Percentiles rank a stretch among this genome's conserved stretches.
Evolutionary conservation across 92 coral and sea anemone genomes (phyloP).

Genomic region (Epizoanthus fatuus): DNA sequence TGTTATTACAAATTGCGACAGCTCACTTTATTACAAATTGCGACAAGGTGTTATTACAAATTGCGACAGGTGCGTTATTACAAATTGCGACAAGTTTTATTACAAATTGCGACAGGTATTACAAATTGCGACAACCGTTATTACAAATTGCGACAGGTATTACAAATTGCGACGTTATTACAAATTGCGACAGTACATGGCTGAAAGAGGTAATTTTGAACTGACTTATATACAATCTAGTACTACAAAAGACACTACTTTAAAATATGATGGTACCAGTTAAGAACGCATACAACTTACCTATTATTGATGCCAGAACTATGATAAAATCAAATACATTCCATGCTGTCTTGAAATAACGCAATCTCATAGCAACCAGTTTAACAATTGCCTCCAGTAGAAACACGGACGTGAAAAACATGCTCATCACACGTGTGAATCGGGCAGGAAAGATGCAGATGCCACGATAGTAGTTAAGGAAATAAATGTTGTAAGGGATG

Average conservation of each 20-base stretch:
- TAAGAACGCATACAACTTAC: conserved; percentile 45
- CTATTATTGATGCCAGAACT: conserved; percentile 86
- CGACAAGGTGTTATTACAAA: no score
- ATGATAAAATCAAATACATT: conserved; percentile 91
- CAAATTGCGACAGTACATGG: no score
- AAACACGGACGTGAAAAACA: conserved; percentile 88
- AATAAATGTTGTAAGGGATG: background rate
- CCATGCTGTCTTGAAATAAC: conserved; percentile 91
- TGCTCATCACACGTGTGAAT: conserved; percentile 2
- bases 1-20: no score
- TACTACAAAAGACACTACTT: background rate
- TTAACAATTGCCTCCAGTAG: conserved; percentile 88
- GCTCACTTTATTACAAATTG: no score
- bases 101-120: no score
- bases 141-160: no score
- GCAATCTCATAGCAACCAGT: conserved; percentile 83
- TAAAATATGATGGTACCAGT: background rate
- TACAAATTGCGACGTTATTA: no score
- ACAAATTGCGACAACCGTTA: no score
- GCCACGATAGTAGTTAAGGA: conserved; percentile 32
- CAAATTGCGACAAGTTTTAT: no score
- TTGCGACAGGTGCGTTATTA: no score
- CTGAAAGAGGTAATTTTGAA: no score
- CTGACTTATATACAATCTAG: background rate
- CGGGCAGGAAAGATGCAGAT: conserved; percentile 7